Base-by-base conservation (phyloP, 2,888 invertebrate species). In the Drosophila lacicola region DNA sequence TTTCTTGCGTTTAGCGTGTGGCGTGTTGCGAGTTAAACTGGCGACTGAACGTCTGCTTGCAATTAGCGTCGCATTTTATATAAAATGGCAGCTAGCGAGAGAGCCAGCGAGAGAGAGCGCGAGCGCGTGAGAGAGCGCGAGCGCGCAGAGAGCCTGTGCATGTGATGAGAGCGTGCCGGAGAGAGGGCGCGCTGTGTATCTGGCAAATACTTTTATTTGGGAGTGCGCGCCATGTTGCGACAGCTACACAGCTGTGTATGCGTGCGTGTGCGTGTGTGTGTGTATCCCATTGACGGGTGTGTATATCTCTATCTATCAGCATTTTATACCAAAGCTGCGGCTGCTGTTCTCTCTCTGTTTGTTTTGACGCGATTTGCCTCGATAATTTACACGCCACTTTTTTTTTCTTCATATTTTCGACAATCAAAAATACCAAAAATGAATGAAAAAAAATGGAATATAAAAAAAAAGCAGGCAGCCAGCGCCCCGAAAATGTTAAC, bases 1-100 rank as follows among this genome's bases (percentile, higher is more conserved):
- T 45, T 33, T 53, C 39, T 47, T 46, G 46, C 25, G 47, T 62
- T 37, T 41, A 17, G 62, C 50, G 80, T 80, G 64, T 65, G 34
- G 54, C 63, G 57, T 72, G 76, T 87, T 76, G 80, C 81, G 79
- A 82, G 82, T 87, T 89, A 63, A 71, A 82, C 79, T 89, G 93
- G 94, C 95, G 95, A 94, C 95, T 95, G 94, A 93, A 93, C 93
- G 95, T 95, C 95, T 95, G 93, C 92, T 92, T 92, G 91, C 80
- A 85, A 93, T 93, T 90, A 93, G 77, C 79, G 81, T 76, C 75
- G 69, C 81, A 83, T 90, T 92, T 92, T 91, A 92, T 92, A 91
- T 78, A 61, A 78, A 80, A 89, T 72, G 65, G 74, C 87, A 76
- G 74, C 67, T 0, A 57, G 47, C 47, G 21, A 19, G 33, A 5